Percentiles rank a stretch among this genome's conserved stretches.
Conservation (phyloP, 2,888 invertebrate species). For the Lithosia quadra region DNA sequence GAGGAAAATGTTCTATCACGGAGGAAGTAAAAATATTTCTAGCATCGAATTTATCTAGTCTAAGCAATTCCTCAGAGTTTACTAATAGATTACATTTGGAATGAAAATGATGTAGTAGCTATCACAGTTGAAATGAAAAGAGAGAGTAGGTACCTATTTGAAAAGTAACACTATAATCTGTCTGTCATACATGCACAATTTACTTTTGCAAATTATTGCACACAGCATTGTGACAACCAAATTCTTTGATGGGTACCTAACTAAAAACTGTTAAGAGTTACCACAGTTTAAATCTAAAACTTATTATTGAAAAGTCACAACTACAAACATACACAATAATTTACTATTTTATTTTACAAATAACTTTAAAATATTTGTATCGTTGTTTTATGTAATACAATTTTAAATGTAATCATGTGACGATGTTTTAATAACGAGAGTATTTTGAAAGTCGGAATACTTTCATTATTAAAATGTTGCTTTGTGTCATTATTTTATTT, state of each 20-base stretch:
- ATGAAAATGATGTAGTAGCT: constrained; percentile 14
- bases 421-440: not conserved
- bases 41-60: constrained; percentile 13
- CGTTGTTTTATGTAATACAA: not conserved
- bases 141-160: not conserved
- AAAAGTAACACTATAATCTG: not conserved
- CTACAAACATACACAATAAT: no score
- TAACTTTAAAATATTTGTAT: not conserved
- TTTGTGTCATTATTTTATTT: constrained; percentile 7
- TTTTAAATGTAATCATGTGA: not conserved
- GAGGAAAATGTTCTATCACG: constrained; percentile 38
- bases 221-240: no score
- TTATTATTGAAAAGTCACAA: no score
- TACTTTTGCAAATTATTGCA: no score
- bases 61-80: constrained; percentile 14
- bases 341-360: not conserved
- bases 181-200: no score
- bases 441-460: constrained; percentile 5
- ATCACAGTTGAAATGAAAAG: not conserved
- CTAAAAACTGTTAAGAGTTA: no score
- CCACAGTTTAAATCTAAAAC: no score
- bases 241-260: no score
- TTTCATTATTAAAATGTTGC: constrained; percentile 5
- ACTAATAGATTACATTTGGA: constrained; percentile 13
- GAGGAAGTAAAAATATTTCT: constrained; percentile 36